phyloP scores from a whole-genome alignment of 2,113 vertebrate genomes.

The Toxotes jaculatrix region DNA sequence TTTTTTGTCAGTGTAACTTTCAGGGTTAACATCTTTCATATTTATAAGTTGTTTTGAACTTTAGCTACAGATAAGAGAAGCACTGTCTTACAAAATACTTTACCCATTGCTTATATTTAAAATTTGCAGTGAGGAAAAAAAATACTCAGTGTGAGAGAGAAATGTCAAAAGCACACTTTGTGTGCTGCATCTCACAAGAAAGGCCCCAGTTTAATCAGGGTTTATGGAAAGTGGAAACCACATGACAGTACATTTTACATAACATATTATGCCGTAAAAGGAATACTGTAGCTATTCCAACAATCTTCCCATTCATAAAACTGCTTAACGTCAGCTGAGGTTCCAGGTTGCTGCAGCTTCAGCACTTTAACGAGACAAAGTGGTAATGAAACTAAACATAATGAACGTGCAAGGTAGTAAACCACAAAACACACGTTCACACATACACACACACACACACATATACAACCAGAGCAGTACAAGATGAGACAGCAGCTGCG shows the following conservation, averaged over 20 bases:
- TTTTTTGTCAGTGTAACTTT: neutral
- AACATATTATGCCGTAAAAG: neutral
- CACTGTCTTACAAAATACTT: neutral
- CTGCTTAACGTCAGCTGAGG: conserved; percentile 9
- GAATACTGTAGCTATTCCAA: neutral
- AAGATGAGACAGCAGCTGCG: neutral
- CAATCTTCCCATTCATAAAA: conserved; percentile 16
- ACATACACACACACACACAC: neutral
- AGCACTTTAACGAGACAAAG: neutral
- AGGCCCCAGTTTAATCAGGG: neutral
- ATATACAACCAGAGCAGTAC: neutral
- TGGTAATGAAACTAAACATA: conserved; percentile 1
- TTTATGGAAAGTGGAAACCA: neutral
- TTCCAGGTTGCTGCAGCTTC: conserved; percentile 5
- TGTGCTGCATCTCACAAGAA: neutral
- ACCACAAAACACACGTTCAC: neutral
- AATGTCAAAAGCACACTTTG: neutral
- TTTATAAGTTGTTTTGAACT: conserved; percentile 4
- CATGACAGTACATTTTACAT: neutral
- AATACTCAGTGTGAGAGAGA: neutral
- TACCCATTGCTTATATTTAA: neutral
- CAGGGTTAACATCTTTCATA: neutral
- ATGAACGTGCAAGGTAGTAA: neutral
- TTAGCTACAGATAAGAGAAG: neutral
- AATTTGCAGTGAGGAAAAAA: neutral